Base-by-base conservation (phyloP, 1,140 invertebrate species). In the Meloidogyne floridensis region DNA sequence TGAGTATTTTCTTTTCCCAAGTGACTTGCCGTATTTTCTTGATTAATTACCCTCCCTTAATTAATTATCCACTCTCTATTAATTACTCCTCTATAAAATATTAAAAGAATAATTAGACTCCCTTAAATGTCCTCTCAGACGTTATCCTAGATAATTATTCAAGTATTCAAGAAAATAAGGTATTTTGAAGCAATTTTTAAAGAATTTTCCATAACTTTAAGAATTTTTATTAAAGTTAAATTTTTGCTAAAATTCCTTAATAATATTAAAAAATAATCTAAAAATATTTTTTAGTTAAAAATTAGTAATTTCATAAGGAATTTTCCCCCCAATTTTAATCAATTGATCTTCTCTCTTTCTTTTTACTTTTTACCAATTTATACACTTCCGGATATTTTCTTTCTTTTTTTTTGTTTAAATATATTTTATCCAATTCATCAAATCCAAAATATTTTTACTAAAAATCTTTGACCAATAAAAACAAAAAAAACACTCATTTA, bases 381-480 rank as follows among this genome's bases (percentile, higher is more conserved):
- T 54, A n/a, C 59, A 65, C 59, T 65, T 65, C 59, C 59, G 59
- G 59, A 15, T 65, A 65, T 65, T 65, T 65, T 65, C 59, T 65
- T 65, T 65, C n/a, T n/a, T 65, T 65, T 65, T 65, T 4, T 6
- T 6, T 65, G 15, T 65, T 65, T 65, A 65, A 65, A 65, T 47
- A 32, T 32, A 65, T 65, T 6, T 65, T 65, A 65, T 65, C 59
- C 59, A 65, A 65, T 65, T 65, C 15, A 65, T 65, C 59, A 65
- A 65, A 65, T 15, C 32, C 15, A n/a, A 65, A n/a, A 65, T 65
- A 65, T 65, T 65, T 65, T n/a, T 65, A 65, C 15, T 59, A 65
- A n/a, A 65, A 65, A 65, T 65, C 15, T 65, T 65, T n/a, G 15
- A n/a, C 59, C 15, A 65, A 6, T 65, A 65, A n/a, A 13, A 15